Evolutionary conservation across 2,113 vertebrate species (phyloP).

Genomic region (Vicugna pacos): DNA sequence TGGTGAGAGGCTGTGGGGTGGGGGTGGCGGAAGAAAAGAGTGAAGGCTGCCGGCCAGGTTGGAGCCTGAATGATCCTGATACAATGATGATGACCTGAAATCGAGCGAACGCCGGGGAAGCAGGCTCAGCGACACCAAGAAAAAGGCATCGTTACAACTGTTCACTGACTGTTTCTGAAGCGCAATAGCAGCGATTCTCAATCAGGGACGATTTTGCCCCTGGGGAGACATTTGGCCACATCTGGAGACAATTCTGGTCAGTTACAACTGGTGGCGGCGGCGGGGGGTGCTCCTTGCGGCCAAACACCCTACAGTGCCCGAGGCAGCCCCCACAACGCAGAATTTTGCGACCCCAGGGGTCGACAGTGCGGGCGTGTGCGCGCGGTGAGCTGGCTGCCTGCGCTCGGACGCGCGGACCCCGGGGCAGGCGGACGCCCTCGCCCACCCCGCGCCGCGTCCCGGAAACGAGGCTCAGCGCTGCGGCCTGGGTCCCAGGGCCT

Average conservation of each 20-base stretch:
- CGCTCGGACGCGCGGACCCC: no score
- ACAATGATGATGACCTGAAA: no score
- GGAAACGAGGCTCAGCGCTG: not conserved
- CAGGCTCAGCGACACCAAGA: not conserved
- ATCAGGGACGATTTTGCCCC: rapidly evolving
- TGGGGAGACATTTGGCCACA: no score
- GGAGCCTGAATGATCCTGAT: not conserved
- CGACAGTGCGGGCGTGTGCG: not conserved
- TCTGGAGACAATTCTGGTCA: no score
- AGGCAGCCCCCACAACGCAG: not conserved
- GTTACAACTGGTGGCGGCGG: no score
- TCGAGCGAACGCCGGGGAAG: not conserved
- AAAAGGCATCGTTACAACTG: rapidly evolving
- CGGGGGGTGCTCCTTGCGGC: no score
- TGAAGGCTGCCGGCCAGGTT: rapidly evolving
- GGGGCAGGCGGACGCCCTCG: not conserved
- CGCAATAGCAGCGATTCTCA: rapidly evolving
- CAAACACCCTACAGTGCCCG: no score
- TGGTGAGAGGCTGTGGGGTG: rapidly evolving
- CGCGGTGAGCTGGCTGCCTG: no score
- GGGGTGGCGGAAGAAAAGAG: no score
- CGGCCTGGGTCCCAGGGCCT: no score
- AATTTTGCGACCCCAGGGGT: no score
- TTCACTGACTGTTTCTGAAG: not conserved
- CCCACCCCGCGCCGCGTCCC: rapidly evolving